A percentile compares a stretch with the other conserved stretches of the same genome.
phyloP scores from a whole-genome alignment of 2,113 vertebrate genomes.

The Odontesthes bonariensis region DNA sequence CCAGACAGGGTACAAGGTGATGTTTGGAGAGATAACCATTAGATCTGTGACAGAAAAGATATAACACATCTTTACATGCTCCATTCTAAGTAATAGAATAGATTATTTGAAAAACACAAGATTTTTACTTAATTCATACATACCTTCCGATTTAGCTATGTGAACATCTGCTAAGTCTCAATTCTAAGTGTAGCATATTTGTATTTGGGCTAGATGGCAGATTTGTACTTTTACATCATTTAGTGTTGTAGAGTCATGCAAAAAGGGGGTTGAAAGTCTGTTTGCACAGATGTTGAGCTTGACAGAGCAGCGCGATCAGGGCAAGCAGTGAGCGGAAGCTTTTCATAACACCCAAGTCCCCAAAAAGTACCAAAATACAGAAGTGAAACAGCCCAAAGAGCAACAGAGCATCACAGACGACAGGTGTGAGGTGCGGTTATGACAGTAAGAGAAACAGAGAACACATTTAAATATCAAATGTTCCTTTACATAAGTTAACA shows the following conservation, averaged over 20 bases:
- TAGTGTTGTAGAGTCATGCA: conserved; percentile 25
- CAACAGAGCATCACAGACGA: conserved; percentile 55
- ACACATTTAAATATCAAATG: conserved; percentile 60
- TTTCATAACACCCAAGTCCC: conserved; percentile 50
- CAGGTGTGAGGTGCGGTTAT: conserved; percentile 54
- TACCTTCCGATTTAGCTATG: conserved; percentile 51
- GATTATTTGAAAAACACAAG: neutral
- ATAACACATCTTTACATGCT: neutral
- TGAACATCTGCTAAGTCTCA: neutral
- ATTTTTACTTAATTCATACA: conserved; percentile 18
- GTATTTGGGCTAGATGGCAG: conserved; percentile 40
- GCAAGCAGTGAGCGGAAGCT: conserved; percentile 56
- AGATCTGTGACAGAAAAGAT: conserved; percentile 44
- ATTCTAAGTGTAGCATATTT: conserved; percentile 28
- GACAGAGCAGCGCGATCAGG: conserved; percentile 60
- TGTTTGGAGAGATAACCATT: conserved; percentile 26
- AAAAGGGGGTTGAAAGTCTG: conserved; percentile 31
- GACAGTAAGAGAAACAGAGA: conserved; percentile 53
- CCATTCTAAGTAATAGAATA: neutral
- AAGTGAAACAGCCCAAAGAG: conserved; percentile 70
- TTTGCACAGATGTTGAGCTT: conserved; percentile 54
- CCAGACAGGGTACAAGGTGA: conserved; percentile 62
- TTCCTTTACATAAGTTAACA: conserved; percentile 34
- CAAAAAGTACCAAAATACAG: conserved; percentile 64
- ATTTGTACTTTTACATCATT: conserved; percentile 27